phyloP scores from a whole-genome alignment of 2,113 vertebrate species.

The Eurypyga helias region DNA sequence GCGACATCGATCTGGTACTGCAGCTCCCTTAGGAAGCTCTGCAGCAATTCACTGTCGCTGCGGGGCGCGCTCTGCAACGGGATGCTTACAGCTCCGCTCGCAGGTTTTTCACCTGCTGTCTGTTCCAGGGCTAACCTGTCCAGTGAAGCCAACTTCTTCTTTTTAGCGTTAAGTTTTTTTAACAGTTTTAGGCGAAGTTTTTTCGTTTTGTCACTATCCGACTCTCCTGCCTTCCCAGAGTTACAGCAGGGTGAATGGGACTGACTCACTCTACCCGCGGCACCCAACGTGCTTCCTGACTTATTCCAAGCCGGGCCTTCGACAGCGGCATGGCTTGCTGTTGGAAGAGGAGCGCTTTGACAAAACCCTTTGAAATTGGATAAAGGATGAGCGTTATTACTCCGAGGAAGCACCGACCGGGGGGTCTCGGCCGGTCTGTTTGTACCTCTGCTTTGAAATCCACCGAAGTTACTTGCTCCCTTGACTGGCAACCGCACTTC shows the following conservation, averaged over 20 bases:
- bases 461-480: slow-evolving; percentile 85
- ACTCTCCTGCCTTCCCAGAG: slow-evolving; percentile 4
- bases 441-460: slow-evolving; percentile 75
- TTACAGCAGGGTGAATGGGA: neutral
- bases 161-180: slow-evolving; percentile 92
- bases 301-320: neutral
- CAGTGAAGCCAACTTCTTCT: slow-evolving; percentile 87
- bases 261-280: neutral
- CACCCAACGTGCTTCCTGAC: neutral
- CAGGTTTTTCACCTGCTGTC: neutral
- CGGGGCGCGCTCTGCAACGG: neutral
- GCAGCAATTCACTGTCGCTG: slow-evolving; percentile 63
- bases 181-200: slow-evolving; percentile 87
- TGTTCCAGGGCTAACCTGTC: slow-evolving; percentile 72
- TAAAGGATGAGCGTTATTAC: neutral
- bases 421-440: neutral
- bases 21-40: slow-evolving; percentile 75
- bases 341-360: neutral
- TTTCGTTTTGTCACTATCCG: slow-evolving; percentile 72
- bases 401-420: neutral
- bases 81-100: neutral
- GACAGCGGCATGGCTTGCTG: neutral
- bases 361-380: neutral
- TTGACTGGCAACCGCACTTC: slow-evolving; percentile 76
- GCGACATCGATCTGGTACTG: slow-evolving; percentile 76